Conservation (phyloP, 92 coral and sea anemone species). For the Porites divaricata region DNA sequence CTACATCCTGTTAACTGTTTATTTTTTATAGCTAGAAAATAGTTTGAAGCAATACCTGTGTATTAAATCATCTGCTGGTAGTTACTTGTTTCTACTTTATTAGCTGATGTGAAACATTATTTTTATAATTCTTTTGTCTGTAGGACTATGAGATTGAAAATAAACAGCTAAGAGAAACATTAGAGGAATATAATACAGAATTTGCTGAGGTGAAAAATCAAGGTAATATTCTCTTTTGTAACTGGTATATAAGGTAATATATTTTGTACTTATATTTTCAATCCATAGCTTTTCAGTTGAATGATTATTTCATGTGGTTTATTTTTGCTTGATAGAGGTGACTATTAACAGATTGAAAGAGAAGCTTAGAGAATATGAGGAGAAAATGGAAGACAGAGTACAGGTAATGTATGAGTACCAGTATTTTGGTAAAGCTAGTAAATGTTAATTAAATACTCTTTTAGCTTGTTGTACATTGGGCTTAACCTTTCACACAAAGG, state of each 20-base stretch:
- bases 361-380: conserved; percentile 94
- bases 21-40: no score
- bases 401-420: conserved; percentile 55
- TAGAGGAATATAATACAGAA: conserved; percentile 95
- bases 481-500: no score
- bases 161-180: conserved; percentile 90
- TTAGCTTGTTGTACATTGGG: no score
- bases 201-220: conserved; percentile 99
- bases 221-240: conserved; percentile 52
- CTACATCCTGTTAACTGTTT: no score
- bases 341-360: conserved; percentile 93
- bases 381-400: conserved; percentile 95
- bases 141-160: conserved; percentile 99
- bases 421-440: background rate
- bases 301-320: background rate
- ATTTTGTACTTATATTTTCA: background rate
- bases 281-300: background rate
- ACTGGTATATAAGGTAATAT: background rate
- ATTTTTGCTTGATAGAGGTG: conserved; percentile 67
- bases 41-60: no score
- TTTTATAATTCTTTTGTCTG: background rate
- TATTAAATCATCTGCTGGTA: no score
- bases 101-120: background rate
- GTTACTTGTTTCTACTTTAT: no score
- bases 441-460: no score